These are phyloP conservation scores for Apodemia zela DNA, from an alignment of 2,888 invertebrate species.

Conservation along the genomic window DNA sequence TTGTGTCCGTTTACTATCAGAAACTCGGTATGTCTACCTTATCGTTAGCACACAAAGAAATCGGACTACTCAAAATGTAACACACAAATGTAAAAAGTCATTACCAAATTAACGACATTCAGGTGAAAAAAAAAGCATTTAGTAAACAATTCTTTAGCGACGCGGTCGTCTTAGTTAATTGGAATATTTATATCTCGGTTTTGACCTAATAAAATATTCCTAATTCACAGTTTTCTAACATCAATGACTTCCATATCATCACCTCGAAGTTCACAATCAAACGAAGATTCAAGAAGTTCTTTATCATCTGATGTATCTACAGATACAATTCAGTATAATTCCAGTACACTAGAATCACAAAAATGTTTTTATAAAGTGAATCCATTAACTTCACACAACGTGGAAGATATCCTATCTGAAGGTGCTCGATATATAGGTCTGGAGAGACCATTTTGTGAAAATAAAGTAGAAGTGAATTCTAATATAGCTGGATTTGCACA, in stretches of 20 bases:
- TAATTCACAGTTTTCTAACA: slow-evolving; percentile 40
- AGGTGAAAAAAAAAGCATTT: slow-evolving; percentile 75
- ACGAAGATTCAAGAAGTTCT: slow-evolving; percentile 55
- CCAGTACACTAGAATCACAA: slow-evolving; percentile 34
- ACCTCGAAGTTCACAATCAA: slow-evolving; percentile 54
- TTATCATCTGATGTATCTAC: slow-evolving; percentile 50
- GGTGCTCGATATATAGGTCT: slow-evolving; percentile 45
- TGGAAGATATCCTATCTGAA: slow-evolving; percentile 65
- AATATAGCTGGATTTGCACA: slow-evolving; percentile 57
- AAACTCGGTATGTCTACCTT: slow-evolving; percentile 69
- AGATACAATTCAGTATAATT: slow-evolving; percentile 40
- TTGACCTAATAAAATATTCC: slow-evolving; percentile 31
- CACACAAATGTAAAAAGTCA: slow-evolving; percentile 69
- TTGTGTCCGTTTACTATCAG: slow-evolving; percentile 61
- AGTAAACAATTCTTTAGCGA: slow-evolving; percentile 67
- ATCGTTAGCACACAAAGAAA: slow-evolving; percentile 65
- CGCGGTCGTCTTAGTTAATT: slow-evolving; percentile 56
- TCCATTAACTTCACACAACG: slow-evolving; percentile 59
- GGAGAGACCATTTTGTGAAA: slow-evolving; percentile 51
- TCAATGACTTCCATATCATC: slow-evolving; percentile 54
- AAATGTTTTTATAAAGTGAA: slow-evolving; percentile 44
- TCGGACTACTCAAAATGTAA: slow-evolving; percentile 48
- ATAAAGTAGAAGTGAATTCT: slow-evolving; percentile 55
- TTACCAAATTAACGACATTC: slow-evolving; percentile 75
- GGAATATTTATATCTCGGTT: slow-evolving; percentile 41